phyloP scores from a whole-genome alignment of 2,797 vertebrate species.

The Neosilurus hyrtlii region DNA sequence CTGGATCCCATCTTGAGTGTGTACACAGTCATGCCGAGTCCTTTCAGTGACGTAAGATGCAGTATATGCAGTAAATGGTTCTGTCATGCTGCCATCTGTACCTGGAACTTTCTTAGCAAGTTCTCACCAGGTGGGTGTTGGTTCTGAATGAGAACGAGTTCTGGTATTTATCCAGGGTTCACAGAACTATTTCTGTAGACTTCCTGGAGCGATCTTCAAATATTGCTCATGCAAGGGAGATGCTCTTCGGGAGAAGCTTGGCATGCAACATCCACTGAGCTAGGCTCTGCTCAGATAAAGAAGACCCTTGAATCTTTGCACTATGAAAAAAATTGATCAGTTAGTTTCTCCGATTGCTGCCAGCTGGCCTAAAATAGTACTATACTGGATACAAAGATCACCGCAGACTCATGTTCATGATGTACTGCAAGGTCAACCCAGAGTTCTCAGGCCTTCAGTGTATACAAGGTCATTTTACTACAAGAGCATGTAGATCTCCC shows the following conservation, averaged over 20 bases:
- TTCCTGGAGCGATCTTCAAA: not conserved
- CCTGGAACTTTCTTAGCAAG: constrained; percentile 13
- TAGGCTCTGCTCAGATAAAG: not conserved
- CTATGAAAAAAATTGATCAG: not conserved
- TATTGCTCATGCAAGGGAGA: not conserved
- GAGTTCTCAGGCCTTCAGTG: not conserved
- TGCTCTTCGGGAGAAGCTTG: not conserved
- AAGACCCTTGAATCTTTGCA: not conserved
- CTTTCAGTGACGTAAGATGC: constrained; percentile 2
- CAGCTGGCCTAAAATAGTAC: not conserved
- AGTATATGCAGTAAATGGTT: constrained; percentile 3
- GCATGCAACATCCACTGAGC: not conserved
- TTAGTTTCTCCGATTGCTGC: not conserved
- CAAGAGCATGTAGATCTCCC: not conserved
- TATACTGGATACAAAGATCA: not conserved
- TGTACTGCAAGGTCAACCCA: not conserved
- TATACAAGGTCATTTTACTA: not conserved
- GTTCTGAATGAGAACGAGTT: not conserved
- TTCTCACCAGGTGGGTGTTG: constrained; percentile 7
- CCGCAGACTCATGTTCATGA: not conserved
- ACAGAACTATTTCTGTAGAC: not conserved
- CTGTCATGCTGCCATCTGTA: constrained; percentile 28
- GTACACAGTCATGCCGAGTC: constrained; percentile 5
- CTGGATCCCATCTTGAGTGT: constrained; percentile 7
- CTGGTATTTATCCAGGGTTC: constrained; percentile 1